Evolutionary conservation across 2,113 vertebrate genomes (phyloP), one percentile per base, ranked within the genome.

Genomic region (Promerops cafer): DNA sequence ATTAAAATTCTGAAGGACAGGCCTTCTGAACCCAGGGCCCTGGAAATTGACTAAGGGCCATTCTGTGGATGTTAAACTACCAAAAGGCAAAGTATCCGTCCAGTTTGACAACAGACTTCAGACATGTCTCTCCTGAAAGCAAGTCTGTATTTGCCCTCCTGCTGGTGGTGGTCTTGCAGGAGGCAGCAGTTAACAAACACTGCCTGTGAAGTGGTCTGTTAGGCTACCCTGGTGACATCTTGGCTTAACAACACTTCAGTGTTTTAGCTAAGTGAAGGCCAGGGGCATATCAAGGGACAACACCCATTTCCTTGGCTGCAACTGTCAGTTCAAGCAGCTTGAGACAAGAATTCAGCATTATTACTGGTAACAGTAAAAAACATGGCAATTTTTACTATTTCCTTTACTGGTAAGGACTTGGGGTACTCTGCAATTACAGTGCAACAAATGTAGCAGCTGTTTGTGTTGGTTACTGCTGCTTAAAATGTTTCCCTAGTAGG

Each of bases 271-370:
- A 78, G 52, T 9, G 8, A 10, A 37, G 64, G 45, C 0, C 0
- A 0, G 5, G 3, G 31, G 7, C 3, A 0, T 64, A 31, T 72
- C 31, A 5, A 69, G 2, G 2, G 26, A 23, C 76, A 83, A 8
- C 47, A 44, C 44, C 40, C 11, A 1, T 72, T 86, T 87, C 44
- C 28, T 63, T 83, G 53, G 44, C 39, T 71, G 60, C 22, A 44
- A 10, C 27, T 49, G 53, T 56, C 68, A 83, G 26, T 86, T 64
- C 0, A 0, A 95, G 44, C 31, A 74, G 79, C 23, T 37, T 47
- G 19, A 70, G 56, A 65, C 24, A 90, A 87, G 76, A 86, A 50
- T 64, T 14, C 60, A 74, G 6, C 35, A 57, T 50, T 68, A 89
- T 66, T 39, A 71, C 16, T 60, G 10, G 18, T 74, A 53, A 64